Base-by-base conservation (phyloP, 2,797 vertebrate species). In the Gila robusta region DNA sequence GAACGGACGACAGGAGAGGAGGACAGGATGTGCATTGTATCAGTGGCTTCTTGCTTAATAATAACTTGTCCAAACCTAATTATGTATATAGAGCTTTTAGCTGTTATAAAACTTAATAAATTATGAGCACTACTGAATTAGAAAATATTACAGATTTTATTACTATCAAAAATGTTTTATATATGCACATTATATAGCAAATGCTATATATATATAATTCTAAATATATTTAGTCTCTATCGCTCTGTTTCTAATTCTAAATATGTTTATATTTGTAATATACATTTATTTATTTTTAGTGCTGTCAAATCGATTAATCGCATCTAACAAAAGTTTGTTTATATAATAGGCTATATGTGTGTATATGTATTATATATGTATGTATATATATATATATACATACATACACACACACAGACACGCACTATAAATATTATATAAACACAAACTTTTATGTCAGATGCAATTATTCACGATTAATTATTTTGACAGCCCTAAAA, bases 1-100 rank as follows among this genome's bases (percentile, higher is more conserved):
- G 81, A 64, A 72, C 17, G 21, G 76, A 84, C 56, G 7, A 73
- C 41, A 26, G 73, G 72, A 86, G 64, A 83, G 76, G 16, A 52
- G 49, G 77, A 73, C 28, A 76, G 71, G 76, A 59, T 74, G 39
- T 64, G 72, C 11, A 41, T 62, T 62, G 16, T 79, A 44, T 79
- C 37, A 41, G 10, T 28, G 21, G 35, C 7, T 26, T 39, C 56
- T 14, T 66, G 39, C 41, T 67, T 80, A 69, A 81, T 54, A 49
- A 49, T 49, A 62, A 28, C 23, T 19, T 26, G 14, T 35, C 47
- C 49, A 37, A 52, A 54, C 54, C 19, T 47, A 44, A 54, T 76
- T 76, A 6, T 32, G 37, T 41, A 23, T 47, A 81, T 54, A 49
- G 4, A 39, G 23, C 7, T 78, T 59, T 78, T 59, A 28, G 14